Base-by-base conservation (phyloP, 2,888 invertebrate genomes). In the Pseudanteris insignis region DNA sequence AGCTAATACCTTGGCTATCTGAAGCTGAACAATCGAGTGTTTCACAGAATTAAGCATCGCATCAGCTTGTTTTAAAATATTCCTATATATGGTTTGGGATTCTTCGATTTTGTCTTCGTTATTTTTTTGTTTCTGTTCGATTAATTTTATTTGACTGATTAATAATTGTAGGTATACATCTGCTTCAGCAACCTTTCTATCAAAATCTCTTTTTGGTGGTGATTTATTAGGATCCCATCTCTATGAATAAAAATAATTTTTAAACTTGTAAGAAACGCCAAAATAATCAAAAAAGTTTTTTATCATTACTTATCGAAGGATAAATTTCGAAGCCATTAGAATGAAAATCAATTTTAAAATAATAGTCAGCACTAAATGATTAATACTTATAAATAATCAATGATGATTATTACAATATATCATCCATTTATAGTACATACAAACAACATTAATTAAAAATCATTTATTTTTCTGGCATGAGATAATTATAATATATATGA, bases 1-100 rank as follows among this genome's bases (percentile, higher is more conserved):
- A 21, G 5, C 18, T 15, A 18, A 34, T 84, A 94, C 94, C 89
- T 97, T 97, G 70, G 96, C 94, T 80, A 97, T 96, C 87, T 98
- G 97, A 70, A 98, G 86, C 75, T 96, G 88, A 67, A 98, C 96
- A 83, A 98, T 98, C 74, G 96, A 93, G 86, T 98, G 97, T 84
- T 98, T 98, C 68, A 98, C 92, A 73, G 96, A 92, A 83, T 98
- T 96, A 81, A 98, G 86, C 90, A 97, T 93, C 63, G 88, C 88
- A 90, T 94, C 73, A 0, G 78, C 79, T 60, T 79, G 79, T 2
- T 65, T 67, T 28, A 79, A 68, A 34, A 80, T 69, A 29, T 72
- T 69, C 7, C 66, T 50, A 53, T 78, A 79, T 30, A 69, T 73
- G 21, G 71, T 64, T 13, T 67, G 66, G 11, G 67, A 70, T 7